These are phyloP conservation scores for Acholoe squamosa DNA, from an alignment of 2,888 invertebrate genomes.

Conservation along the genomic window DNA sequence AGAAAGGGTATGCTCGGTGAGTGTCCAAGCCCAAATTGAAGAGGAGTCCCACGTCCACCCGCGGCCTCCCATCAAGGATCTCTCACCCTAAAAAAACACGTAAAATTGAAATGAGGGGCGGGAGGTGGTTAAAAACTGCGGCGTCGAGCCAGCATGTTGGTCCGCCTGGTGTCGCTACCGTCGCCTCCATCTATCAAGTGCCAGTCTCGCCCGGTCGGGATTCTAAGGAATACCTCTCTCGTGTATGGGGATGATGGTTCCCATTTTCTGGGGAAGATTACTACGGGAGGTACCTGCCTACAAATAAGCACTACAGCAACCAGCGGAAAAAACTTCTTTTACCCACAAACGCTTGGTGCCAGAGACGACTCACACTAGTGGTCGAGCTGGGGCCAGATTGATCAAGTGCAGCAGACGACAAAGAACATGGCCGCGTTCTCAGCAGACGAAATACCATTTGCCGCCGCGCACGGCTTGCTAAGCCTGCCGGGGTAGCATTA, in stretches of 20 bases:
- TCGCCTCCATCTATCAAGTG: constrained; percentile 21
- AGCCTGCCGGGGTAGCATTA: constrained; percentile 29
- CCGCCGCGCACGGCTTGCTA: neutral
- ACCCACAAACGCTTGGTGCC: too few species aligned
- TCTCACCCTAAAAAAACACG: neutral
- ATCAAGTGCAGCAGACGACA: neutral
- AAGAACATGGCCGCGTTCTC: constrained; percentile 36
- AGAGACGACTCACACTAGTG: too few species aligned
- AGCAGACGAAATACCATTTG: constrained; percentile 35
- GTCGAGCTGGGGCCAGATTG: too few species aligned
- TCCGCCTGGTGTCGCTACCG: neutral
- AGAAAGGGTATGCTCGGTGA: neutral
- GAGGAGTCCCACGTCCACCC: neutral
- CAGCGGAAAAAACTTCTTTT: too few species aligned
- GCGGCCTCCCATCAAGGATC: neutral
- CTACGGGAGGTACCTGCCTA: too few species aligned
- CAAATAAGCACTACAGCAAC: too few species aligned
- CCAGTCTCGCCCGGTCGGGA: too few species aligned
- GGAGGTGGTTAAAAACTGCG: too few species aligned
- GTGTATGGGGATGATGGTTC: too few species aligned
- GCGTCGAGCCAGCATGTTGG: neutral
- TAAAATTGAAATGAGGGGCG: neutral
- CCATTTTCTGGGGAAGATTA: too few species aligned
- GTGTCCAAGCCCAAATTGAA: neutral
- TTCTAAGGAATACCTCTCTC: too few species aligned